phyloP scores from a whole-genome alignment of 2,888 invertebrate genomes.

The Pristionchus exspectatus region DNA sequence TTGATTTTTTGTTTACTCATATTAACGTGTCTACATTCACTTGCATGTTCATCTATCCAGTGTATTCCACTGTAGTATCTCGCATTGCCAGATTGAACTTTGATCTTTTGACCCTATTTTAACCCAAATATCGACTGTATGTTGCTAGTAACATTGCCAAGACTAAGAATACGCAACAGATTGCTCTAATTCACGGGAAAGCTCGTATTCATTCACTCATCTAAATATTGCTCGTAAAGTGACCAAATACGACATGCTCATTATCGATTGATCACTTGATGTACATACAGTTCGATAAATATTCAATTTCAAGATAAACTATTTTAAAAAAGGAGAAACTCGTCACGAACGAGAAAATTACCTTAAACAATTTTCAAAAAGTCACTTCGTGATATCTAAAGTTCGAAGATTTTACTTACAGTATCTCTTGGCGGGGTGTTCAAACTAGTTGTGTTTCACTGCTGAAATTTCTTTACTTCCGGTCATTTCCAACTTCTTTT shows the following conservation, averaged over 20 bases:
- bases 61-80: background rate
- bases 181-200: constrained; percentile 30
- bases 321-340: background rate
- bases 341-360: background rate
- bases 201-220: constrained; percentile 44
- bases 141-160: constrained; percentile 47
- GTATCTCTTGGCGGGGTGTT: constrained; percentile 24
- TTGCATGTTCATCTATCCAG: constrained; percentile 13
- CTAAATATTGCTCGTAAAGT: background rate
- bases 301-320: background rate
- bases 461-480: background rate
- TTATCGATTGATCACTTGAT: constrained; percentile 12
- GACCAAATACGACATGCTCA: constrained; percentile 14
- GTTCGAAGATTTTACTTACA: constrained; percentile 15
- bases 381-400: background rate
- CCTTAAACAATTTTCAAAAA: background rate
- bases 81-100: background rate
- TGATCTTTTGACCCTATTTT: background rate
- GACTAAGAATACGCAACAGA: constrained; percentile 29
- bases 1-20: background rate
- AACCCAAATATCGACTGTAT: constrained; percentile 38
- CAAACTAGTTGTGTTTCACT: constrained; percentile 11
- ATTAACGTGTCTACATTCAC: constrained; percentile 1
- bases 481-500: constrained; percentile 11
- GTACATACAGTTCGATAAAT: constrained; percentile 39